Percentiles rank a stretch among this genome's conserved stretches.
Conservation (phyloP, 1,140 invertebrate genomes). For the Amphibalanus amphitrite region DNA sequence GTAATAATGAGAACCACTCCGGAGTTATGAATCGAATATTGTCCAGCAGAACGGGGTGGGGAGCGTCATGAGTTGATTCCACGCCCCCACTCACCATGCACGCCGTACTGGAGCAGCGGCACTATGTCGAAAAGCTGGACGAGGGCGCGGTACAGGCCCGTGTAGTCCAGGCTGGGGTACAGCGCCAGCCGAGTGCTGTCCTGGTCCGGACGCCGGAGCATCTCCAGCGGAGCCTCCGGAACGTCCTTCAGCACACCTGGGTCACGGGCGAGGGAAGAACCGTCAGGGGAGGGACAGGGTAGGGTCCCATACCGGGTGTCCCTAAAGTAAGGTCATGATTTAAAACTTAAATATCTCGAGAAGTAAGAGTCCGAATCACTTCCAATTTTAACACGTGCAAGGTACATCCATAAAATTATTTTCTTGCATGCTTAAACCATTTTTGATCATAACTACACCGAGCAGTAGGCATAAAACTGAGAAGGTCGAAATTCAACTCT, state of each 20-base stretch:
- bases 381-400: too few species aligned
- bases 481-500: too few species aligned
- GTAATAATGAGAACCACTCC: too few species aligned
- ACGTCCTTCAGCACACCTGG: conserved; percentile 87
- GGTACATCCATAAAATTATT: too few species aligned
- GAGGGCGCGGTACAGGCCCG: conserved; percentile 71
- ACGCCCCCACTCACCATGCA: conserved; percentile 29
- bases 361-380: too few species aligned
- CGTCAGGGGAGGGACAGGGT: background rate
- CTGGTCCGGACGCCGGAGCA: conserved; percentile 65
- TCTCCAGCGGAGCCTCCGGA: conserved; percentile 68
- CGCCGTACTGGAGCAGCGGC: conserved; percentile 60
- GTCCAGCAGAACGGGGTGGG: background rate
- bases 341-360: too few species aligned
- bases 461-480: too few species aligned
- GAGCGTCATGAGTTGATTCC: background rate
- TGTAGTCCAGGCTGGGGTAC: conserved; percentile 90
- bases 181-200: conserved; percentile 68
- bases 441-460: too few species aligned
- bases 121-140: conserved; percentile 66
- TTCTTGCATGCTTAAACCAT: too few species aligned
- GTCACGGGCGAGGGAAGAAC: conserved; percentile 18
- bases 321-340: too few species aligned
- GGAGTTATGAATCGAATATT: too few species aligned
- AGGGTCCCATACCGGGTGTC: background rate